Evolutionary conservation across 35 echinoderm and acorn worm genomes (phyloP).

Genomic region (Strongylocentrotus purpuratus): DNA sequence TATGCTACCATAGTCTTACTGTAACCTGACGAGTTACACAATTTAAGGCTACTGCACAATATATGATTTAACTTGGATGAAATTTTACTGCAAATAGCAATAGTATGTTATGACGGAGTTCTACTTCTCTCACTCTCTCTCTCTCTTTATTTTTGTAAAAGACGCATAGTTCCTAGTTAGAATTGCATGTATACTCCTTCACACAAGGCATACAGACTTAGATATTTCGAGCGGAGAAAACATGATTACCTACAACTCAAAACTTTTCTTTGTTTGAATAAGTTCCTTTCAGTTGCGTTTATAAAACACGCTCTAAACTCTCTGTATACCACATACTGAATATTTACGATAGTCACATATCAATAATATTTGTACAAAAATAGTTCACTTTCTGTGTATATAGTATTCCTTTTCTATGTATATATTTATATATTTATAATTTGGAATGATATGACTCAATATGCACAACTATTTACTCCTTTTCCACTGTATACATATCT

Average conservation of each 20-base stretch:
- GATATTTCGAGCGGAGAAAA: background rate
- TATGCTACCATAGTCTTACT: too few relatives aligned
- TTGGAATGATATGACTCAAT: conserved; percentile 3
- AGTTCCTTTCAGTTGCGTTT: background rate
- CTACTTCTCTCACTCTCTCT: background rate
- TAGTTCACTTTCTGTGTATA: conserved; percentile 2
- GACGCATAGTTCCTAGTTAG: background rate
- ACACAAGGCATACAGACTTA: background rate
- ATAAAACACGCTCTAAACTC: background rate
- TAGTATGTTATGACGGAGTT: background rate
- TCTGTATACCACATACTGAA: background rate
- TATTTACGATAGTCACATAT: background rate
- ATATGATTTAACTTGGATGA: too few relatives aligned
- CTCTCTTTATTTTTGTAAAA: background rate
- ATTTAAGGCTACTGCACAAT: too few relatives aligned
- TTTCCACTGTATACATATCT: background rate
- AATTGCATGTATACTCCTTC: too few relatives aligned
- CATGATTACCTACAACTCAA: background rate
- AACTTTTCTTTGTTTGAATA: background rate
- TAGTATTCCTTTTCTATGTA: background rate
- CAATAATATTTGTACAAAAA: background rate
- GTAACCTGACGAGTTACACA: too few relatives aligned
- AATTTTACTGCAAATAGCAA: too few relatives aligned
- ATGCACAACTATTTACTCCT: background rate
- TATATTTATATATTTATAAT: background rate